Evolutionary conservation across 2,888 invertebrate species (phyloP).

Genomic region (Amiota minor): DNA sequence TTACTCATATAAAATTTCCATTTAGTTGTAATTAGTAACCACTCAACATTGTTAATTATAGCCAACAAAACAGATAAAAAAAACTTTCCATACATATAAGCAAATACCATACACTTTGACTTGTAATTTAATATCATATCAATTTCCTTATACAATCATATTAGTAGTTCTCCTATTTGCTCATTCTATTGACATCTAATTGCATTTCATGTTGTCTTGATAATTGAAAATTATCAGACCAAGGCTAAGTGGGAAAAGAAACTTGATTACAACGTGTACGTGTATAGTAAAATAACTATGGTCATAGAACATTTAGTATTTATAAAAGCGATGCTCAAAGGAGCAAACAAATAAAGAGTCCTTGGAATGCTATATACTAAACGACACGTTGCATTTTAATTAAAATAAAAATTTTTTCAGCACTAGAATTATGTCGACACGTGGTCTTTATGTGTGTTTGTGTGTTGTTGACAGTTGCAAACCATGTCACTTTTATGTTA

Average conservation of each 20-base stretch:
- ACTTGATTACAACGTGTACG: no score
- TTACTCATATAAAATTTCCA: no score
- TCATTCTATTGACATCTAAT: not conserved
- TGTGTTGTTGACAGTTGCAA: slow-evolving; percentile 18
- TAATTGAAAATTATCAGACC: slow-evolving; percentile 57
- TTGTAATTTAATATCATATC: no score
- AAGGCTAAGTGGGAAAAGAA: slow-evolving; percentile 58
- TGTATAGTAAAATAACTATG: no score
- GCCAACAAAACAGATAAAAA: not conserved
- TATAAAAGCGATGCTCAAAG: not conserved
- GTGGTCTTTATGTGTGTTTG: not conserved
- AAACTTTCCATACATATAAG: not conserved
- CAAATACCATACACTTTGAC: not conserved
- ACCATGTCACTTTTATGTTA: slow-evolving; percentile 30
- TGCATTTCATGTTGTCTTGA: slow-evolving; percentile 1
- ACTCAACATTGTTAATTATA: not conserved
- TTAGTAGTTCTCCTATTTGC: not conserved
- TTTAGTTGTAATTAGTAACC: no score
- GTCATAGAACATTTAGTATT: not conserved
- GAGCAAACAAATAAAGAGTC: not conserved
- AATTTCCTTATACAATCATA: no score
- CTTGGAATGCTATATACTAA: not conserved
- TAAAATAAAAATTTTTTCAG: slow-evolving; percentile 42
- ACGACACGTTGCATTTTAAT: slow-evolving; percentile 47
- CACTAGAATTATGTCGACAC: not conserved